Conservation (phyloP, 2,797 vertebrate genomes). For the Typhlichthys eigenmanni region DNA sequence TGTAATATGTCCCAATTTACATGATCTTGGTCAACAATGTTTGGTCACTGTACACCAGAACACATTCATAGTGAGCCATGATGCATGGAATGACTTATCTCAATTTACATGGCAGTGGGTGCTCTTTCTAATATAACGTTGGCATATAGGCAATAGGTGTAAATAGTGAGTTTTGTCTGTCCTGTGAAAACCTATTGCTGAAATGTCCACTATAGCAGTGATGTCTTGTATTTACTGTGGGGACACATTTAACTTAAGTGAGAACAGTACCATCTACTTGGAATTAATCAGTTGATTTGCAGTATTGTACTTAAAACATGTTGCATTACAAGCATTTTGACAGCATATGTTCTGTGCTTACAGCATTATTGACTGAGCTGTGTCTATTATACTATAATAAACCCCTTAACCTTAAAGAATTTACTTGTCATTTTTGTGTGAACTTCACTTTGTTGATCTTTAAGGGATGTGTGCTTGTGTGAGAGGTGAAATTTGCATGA, state of each 20-base stretch:
- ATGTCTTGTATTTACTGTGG: slow-evolving; percentile 3
- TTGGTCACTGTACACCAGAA: no score
- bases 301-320: not conserved
- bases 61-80: no score
- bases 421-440: slow-evolving; percentile 76
- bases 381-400: slow-evolving; percentile 60
- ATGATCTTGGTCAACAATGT: no score
- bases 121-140: no score
- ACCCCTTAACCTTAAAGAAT: slow-evolving; percentile 59
- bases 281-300: not conserved
- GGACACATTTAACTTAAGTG: not conserved
- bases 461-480: slow-evolving; percentile 48
- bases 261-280: not conserved
- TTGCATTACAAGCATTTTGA: not conserved
- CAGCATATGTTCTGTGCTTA: slow-evolving; percentile 5
- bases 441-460: slow-evolving; percentile 85
- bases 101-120: no score
- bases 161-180: not conserved
- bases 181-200: not conserved
- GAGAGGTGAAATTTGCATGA: slow-evolving; percentile 51
- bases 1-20: no score
- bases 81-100: no score
- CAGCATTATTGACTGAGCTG: slow-evolving; percentile 28
- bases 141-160: not conserved
- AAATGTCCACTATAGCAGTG: not conserved